A percentile compares a stretch with the other conserved stretches of the same genome.
These are phyloP conservation scores for Caenorhabditis sp. DNA, from an alignment of 2,888 invertebrate genomes.

Conservation along the genomic window DNA sequence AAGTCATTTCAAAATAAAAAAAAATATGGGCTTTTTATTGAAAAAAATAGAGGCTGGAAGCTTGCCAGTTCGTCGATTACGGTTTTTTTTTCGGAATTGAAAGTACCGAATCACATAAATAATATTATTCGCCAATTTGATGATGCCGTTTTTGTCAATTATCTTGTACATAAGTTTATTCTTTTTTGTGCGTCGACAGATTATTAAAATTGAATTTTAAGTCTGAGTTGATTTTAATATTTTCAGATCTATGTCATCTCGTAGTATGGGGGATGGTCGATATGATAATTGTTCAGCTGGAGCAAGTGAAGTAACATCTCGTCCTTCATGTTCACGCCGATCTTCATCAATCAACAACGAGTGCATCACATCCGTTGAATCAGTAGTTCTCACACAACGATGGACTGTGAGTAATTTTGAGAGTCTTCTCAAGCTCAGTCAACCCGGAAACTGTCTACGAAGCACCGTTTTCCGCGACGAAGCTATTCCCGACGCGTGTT, in stretches of 20 bases:
- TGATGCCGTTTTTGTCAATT: too few relatives aligned
- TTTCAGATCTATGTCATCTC: background rate
- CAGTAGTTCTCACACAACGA: constrained; percentile 66
- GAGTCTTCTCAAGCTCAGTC: constrained; percentile 66
- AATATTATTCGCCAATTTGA: too few relatives aligned
- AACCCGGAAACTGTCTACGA: constrained; percentile 67
- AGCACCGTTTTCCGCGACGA: constrained; percentile 68
- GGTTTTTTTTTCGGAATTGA: too few relatives aligned
- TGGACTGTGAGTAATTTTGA: constrained; percentile 70
- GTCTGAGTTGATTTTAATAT: background rate
- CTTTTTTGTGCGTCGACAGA: too few relatives aligned
- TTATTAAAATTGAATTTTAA: too few relatives aligned
- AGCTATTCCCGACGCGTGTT: constrained; percentile 65
- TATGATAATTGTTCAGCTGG: background rate
- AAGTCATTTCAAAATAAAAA: too few relatives aligned
- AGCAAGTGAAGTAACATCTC: background rate
- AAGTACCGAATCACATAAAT: too few relatives aligned
- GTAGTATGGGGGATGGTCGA: background rate
- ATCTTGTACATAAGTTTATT: background rate
- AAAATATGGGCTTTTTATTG: too few relatives aligned
- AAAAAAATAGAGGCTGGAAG: too few relatives aligned
- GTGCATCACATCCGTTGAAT: constrained; percentile 65
- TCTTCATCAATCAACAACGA: constrained; percentile 45
- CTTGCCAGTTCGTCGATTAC: too few relatives aligned
- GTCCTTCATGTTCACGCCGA: constrained; percentile 24